Conservation (phyloP, 2,113 vertebrate genomes). For the Saguinus imperator region DNA sequence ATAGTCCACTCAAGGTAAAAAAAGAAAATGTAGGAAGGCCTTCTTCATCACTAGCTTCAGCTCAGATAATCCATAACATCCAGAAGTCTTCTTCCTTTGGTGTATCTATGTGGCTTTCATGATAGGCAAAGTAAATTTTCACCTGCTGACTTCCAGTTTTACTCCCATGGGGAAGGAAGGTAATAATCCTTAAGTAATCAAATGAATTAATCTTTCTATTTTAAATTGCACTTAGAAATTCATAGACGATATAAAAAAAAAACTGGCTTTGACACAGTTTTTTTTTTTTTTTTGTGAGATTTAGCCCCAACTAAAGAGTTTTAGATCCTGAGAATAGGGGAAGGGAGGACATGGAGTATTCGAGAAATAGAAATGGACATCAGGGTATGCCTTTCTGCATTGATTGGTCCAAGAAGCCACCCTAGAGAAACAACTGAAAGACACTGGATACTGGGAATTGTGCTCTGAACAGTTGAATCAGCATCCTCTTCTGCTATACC, state of each 20-base stretch:
- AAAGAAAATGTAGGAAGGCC: background rate
- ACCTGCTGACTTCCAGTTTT: background rate
- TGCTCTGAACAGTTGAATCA: background rate
- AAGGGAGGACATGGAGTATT: background rate
- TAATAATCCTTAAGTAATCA: background rate
- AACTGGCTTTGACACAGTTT: background rate
- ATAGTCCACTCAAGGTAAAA: background rate
- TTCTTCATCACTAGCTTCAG: background rate
- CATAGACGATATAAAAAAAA: background rate
- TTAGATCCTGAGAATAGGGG: background rate
- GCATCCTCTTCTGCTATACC: background rate
- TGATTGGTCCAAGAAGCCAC: background rate
- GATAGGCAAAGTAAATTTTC: background rate
- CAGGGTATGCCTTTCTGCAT: background rate
- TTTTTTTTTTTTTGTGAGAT: background rate
- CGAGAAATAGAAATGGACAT: background rate
- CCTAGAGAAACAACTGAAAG: background rate
- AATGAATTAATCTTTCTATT: slow-evolving; percentile 9
- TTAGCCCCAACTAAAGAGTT: background rate
- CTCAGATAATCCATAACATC: background rate
- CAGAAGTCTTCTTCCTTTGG: background rate
- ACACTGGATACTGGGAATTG: background rate
- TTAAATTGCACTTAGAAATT: background rate
- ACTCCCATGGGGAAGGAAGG: background rate
- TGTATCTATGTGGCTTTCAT: background rate